Evolutionary conservation across 2,113 vertebrate genomes (phyloP).

Genomic region (Aegithalos caudatus): DNA sequence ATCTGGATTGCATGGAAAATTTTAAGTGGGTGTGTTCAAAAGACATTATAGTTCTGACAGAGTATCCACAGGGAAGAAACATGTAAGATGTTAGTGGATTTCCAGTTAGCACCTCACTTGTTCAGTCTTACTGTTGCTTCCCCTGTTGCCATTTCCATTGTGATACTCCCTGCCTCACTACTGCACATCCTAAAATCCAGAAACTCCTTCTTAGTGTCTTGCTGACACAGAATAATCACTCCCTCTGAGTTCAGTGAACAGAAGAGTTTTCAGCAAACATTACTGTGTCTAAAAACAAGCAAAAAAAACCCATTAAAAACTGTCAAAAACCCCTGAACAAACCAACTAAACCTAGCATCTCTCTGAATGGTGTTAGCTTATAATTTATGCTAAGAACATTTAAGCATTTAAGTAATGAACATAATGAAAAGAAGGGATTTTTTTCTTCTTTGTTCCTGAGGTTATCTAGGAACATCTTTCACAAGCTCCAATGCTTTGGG

Average conservation of each 20-base stretch:
- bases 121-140: background rate
- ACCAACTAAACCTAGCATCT: background rate
- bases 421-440: background rate
- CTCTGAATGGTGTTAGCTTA: background rate
- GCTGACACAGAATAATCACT: background rate
- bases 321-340: background rate
- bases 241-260: background rate
- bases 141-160: background rate
- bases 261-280: background rate
- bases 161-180: background rate
- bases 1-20: background rate
- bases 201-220: background rate
- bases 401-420: background rate
- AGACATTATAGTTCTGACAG: background rate
- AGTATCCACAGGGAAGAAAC: background rate
- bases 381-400: too few species aligned
- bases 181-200: background rate
- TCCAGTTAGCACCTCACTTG: background rate
- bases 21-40: background rate
- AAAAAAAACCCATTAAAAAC: background rate
- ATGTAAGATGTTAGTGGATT: accelerated
- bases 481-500: background rate
- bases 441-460: background rate
- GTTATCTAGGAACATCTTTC: background rate
- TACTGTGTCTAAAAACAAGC: background rate